Base-by-base conservation (phyloP, 2,113 vertebrate species). In the Lagopus muta region DNA sequence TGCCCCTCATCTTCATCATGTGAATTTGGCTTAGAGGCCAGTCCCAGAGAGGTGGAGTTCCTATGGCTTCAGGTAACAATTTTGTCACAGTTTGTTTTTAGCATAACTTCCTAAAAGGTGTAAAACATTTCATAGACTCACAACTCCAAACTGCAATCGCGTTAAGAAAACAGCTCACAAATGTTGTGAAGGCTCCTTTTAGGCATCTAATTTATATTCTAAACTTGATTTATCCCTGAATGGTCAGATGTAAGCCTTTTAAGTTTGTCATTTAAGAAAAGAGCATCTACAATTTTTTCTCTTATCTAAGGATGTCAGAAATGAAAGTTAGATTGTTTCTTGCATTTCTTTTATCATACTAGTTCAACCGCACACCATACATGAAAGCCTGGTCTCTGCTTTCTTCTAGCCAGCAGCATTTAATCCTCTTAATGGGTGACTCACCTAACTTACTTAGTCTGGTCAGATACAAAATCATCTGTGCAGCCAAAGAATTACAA, bases 401-500 rank as follows among this genome's bases (percentile, higher is more conserved):
- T 93, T 82, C 79, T 88, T 88, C 79, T 52, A 92, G 86, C 72
- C 85, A 93, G 82, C 77, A 89, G 65, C 50, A 67, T 62, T 95
- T 91, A 95, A 96, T 95, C 89, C 89, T 92, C 91, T 95, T 93
- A 94, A 92, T 93, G 79, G 75, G 55, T 86, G 87, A 94, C 75
- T 96, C 79, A 85, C 89, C 47, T 38, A 0, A 30, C 4, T 93
- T 84, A 36, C 71, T 93, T 86, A 89, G 64, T 34, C 87, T 77
- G 92, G 82, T 89, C 95, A 94, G 92, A 93, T 42, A 88, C 84
- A 52, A 87, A 95, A 80, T 94, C 86, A 87, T 77, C 89, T 89
- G 85, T 5, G 7, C 88, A 90, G 79, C 57, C 76, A 52, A 89
- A 78, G 93, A 94, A 94, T 93, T 93, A 93, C 90, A 93, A 86